Conservation (phyloP, 2,888 invertebrate species). For the Sesia apiformis region DNA sequence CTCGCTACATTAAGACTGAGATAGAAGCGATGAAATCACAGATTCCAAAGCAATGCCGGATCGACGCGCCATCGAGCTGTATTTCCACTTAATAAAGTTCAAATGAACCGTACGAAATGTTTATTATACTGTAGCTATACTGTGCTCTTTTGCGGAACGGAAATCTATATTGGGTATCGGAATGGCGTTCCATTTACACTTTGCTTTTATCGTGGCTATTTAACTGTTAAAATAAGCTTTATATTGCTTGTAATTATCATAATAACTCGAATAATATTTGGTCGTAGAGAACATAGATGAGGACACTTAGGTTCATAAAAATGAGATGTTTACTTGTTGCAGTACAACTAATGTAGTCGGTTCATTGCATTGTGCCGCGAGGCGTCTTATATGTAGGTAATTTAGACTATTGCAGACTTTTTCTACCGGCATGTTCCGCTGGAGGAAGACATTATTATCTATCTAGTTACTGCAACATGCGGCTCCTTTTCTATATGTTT, state of each 20-base stretch:
- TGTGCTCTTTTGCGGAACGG: neutral
- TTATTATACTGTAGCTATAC: constrained; percentile 31
- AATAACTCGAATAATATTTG: too few relatives aligned
- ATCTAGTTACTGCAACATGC: too few relatives aligned
- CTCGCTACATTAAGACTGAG: neutral
- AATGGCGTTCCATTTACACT: neutral
- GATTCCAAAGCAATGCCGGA: constrained; percentile 6
- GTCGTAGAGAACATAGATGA: neutral
- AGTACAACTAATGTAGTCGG: neutral
- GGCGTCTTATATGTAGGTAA: neutral
- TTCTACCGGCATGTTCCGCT: neutral
- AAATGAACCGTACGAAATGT: constrained; percentile 53
- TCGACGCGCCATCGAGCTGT: constrained; percentile 28
- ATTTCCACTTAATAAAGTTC: constrained; percentile 59
- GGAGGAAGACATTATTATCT: too few relatives aligned
- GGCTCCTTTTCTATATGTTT: too few relatives aligned
- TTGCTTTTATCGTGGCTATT: neutral
- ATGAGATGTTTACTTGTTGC: neutral
- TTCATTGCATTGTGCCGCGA: neutral
- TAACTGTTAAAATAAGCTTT: neutral
- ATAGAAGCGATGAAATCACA: neutral
- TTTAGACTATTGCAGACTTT: neutral
- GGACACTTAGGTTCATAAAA: neutral
- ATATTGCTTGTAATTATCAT: too few relatives aligned
- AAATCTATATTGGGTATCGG: neutral